These are phyloP conservation scores for Amphiura filiformis DNA, from an alignment of 35 echinoderm and acorn worm species.

Conservation along the genomic window DNA sequence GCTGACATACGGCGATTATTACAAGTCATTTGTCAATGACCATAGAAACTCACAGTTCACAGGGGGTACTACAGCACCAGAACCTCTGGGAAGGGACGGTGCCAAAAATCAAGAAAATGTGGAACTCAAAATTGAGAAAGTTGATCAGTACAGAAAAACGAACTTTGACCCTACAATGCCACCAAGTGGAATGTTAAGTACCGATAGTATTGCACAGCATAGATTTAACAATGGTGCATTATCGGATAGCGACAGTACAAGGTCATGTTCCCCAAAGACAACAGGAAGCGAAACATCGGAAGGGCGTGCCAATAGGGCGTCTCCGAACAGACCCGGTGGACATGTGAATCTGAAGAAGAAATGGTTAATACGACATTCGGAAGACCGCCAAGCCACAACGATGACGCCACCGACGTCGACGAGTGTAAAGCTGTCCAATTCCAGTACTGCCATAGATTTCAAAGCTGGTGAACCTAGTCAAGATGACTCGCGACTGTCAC, in stretches of 20 bases:
- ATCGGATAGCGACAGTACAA: conserved; percentile 88
- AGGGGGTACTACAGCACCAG: conserved; percentile 31
- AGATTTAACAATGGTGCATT: conserved; percentile 76
- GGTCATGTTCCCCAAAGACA: conserved; percentile 67
- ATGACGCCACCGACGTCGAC: neutral
- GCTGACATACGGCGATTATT: conserved; percentile 9
- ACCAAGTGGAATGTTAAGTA: conserved; percentile 8
- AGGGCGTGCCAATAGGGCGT: conserved; percentile 59
- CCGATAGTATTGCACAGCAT: conserved; percentile 16
- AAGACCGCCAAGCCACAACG: conserved; percentile 41
- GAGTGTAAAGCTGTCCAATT: neutral
- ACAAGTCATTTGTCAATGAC: conserved; percentile 19
- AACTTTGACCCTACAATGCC: conserved; percentile 19
- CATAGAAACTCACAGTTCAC: conserved; percentile 35
- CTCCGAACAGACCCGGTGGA: conserved; percentile 67
- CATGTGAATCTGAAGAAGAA: conserved; percentile 92
- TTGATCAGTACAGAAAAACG: conserved; percentile 77
- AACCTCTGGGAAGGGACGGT: conserved; percentile 15
- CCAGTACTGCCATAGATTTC: neutral
- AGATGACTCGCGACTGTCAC: conserved; percentile 20
- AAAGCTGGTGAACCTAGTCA: neutral
- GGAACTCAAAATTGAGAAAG: conserved; percentile 98
- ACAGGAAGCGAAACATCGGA: conserved; percentile 81
- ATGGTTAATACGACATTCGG: conserved; percentile 87
- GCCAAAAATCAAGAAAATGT: conserved; percentile 84